These are phyloP conservation scores for Telenomus remus DNA, from an alignment of 1,140 invertebrate species.

Conservation along the genomic window DNA sequence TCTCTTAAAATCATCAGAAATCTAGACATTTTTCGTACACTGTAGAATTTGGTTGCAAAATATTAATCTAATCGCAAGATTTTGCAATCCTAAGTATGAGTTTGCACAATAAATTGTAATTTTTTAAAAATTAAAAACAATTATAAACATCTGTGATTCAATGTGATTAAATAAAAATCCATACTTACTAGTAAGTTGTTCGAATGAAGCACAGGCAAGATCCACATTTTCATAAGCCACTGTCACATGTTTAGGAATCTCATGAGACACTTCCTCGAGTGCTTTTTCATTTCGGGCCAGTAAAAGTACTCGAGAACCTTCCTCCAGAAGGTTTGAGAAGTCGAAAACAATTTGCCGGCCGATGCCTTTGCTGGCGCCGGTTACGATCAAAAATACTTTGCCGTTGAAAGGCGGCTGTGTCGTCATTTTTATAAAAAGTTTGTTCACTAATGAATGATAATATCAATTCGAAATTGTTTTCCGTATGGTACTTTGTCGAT, in stretches of 20 bases:
- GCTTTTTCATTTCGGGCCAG: constrained; percentile 82
- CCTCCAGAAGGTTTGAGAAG: constrained; percentile 78
- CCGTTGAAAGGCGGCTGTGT: constrained; percentile 64
- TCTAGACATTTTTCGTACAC: no score
- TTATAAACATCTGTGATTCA: no score
- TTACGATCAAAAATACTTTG: constrained; percentile 80
- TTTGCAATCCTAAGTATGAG: no score
- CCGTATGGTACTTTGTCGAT: no score
- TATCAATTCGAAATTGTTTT: no score
- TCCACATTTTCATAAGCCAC: constrained; percentile 78
- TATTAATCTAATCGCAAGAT: no score
- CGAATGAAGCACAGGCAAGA: constrained; percentile 75
- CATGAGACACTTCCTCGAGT: constrained; percentile 78
- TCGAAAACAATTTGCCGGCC: constrained; percentile 85
- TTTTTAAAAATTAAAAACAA: no score
- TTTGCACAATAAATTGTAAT: no score
- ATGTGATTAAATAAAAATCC: neutral
- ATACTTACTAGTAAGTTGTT: constrained; percentile 71
- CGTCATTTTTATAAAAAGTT: no score
- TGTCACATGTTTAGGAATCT: constrained; percentile 71
- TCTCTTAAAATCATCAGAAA: no score
- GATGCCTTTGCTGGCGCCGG: constrained; percentile 92
- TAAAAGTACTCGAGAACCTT: constrained; percentile 83
- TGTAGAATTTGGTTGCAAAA: no score
- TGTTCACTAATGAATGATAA: no score